phyloP scores from a whole-genome alignment of 1,140 invertebrate genomes.

The Ctenoplectra terminalis region DNA sequence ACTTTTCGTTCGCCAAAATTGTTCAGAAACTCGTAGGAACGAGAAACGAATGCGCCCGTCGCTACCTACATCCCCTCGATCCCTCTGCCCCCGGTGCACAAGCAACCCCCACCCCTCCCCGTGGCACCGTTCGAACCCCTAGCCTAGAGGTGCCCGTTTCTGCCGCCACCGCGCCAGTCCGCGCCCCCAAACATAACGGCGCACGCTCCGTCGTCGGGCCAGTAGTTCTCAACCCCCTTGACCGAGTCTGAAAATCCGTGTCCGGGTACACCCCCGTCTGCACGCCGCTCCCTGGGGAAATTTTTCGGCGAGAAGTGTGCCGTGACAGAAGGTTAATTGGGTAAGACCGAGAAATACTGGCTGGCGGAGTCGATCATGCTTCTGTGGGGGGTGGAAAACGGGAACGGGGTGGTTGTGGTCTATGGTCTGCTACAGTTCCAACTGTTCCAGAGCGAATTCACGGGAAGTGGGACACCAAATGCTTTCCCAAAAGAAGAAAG shows the following conservation, averaged over 20 bases:
- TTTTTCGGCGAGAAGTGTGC: constrained; percentile 39
- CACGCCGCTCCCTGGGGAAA: constrained; percentile 40
- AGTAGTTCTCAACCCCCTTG: constrained; percentile 43
- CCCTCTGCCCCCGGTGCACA: constrained; percentile 1
- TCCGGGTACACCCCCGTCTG: neutral
- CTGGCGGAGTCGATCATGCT: neutral
- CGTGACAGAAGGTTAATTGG: constrained; percentile 37
- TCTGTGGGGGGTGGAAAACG: neutral
- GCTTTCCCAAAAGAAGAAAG: neutral
- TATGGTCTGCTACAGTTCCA: neutral
- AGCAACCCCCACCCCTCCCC: constrained; percentile 4
- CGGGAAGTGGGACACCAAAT: neutral
- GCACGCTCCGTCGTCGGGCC: constrained; percentile 50
- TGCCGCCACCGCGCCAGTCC: constrained; percentile 53
- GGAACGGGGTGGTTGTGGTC: constrained; percentile 2
- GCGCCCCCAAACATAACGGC: constrained; percentile 55
- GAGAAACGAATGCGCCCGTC: constrained; percentile 22
- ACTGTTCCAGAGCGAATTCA: neutral
- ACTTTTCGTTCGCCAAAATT: neutral
- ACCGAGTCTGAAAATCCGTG: neutral
- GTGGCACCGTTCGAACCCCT: constrained; percentile 57
- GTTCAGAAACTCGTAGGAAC: neutral
- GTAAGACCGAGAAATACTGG: constrained; percentile 10
- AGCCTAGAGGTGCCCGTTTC: constrained; percentile 50
- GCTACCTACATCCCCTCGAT: constrained; percentile 14